phyloP scores from a whole-genome alignment of 2,113 vertebrate genomes.

The Pteronura brasiliensis region DNA sequence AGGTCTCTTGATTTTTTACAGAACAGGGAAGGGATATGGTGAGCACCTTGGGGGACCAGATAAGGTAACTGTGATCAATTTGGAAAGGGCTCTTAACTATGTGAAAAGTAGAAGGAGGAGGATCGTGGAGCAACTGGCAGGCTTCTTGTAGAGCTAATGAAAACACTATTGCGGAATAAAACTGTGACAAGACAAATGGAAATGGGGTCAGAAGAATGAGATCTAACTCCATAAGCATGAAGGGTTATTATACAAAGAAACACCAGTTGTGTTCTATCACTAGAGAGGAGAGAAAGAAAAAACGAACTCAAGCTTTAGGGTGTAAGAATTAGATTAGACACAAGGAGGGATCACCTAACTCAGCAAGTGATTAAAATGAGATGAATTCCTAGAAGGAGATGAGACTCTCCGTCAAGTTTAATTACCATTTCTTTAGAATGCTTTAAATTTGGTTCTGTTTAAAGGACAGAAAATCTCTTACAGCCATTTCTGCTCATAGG shows the following conservation, averaged over 20 bases:
- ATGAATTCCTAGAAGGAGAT: slow-evolving; percentile 42
- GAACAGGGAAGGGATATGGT: neutral
- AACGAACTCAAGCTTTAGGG: slow-evolving; percentile 21
- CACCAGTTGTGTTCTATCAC: slow-evolving; percentile 22
- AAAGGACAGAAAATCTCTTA: slow-evolving; percentile 37
- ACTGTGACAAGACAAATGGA: slow-evolving; percentile 25
- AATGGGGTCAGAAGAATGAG: slow-evolving; percentile 30
- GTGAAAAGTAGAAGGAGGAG: neutral
- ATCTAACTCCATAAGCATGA: neutral
- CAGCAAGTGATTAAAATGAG: slow-evolving; percentile 25
- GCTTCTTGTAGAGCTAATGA: slow-evolving; percentile 3
- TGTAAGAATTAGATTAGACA: slow-evolving; percentile 36
- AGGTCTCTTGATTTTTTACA: neutral
- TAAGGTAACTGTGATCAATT: neutral
- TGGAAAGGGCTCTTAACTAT: slow-evolving; percentile 20
- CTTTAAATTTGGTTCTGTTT: neutral
- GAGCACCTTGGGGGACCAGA: neutral
- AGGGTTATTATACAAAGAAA: slow-evolving; percentile 46
- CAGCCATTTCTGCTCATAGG: neutral
- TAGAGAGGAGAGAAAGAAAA: neutral
- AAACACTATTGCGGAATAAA: slow-evolving; percentile 21
- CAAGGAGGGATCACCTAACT: slow-evolving; percentile 36
- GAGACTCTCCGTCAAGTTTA: slow-evolving; percentile 30
- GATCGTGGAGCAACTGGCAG: neutral
- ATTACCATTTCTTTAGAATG: slow-evolving; percentile 25